Base-by-base conservation (phyloP, 2,888 invertebrate genomes). In the Leptinotarsa peninsularis region DNA sequence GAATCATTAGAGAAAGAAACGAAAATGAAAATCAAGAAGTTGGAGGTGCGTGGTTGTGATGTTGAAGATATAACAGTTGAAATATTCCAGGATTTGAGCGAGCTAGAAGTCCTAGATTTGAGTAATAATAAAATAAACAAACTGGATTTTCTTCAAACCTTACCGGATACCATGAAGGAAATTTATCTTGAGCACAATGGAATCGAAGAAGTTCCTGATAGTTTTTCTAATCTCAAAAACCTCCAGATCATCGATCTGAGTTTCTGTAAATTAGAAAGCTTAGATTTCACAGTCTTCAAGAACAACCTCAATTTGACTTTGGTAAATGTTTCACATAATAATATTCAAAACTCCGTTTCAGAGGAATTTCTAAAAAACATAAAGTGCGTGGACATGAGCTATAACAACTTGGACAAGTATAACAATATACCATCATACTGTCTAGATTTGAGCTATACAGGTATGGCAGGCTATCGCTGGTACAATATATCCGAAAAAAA, bases 371-470 rank as follows among this genome's bases (percentile, higher is more conserved):
- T 79, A n/a, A 79, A 77, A 56, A 79, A 77, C 60, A 76, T 79
- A n/a, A 50, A 71, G 56, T 79, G 79, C 50, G 77, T 79, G n/a
- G 79, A 79, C 33, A 70, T 79, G 23, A 79, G 79, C 23, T 60
- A 72, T 52, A 79, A 79, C 49, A 66, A 73, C 13, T 50, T 78
- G 27, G 49, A 73, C 13, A 77, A 73, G 17, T 73, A 75, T 49
- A 23, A 71, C 17, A 79, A 79, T 43, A 71, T 79, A 43, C 79
- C 79, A 0, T 75, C 75, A 14, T 77, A 72, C 21, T 79, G 79
- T 27, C 72, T 79, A 18, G 77, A 79, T 50, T 74, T 79, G 27
- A 77, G 77, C 49, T 69, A 74, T 52, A 79, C 76, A 10, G 52
- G 76, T 23, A 72, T 75, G 67, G 4, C 73, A 33, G 76, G 77